Base-by-base conservation (phyloP, 2,888 invertebrate species). In the Orthosia gothica region DNA sequence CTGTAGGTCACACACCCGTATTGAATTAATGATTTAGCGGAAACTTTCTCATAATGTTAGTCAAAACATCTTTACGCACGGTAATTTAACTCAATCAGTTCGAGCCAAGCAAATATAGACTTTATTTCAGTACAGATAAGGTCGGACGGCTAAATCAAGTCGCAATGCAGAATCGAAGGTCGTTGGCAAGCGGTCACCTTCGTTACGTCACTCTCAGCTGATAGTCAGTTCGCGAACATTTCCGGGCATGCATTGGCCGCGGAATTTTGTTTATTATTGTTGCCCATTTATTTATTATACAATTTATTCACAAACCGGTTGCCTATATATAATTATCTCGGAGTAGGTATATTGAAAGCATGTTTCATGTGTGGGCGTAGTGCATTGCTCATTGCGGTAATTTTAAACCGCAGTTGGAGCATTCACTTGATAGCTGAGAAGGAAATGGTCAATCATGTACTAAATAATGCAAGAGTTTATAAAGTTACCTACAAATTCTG, bases 141-240 rank as follows among this genome's bases (percentile, higher is more conserved):
- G 78, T 71, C 32, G 55, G 40, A 64, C 11, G 55, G 63, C 18
- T 50, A 26, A 52, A 61, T 50, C 55, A 61, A 71, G 32, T 76
- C 32, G 61, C 74, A n/a, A 50, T 67, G 69, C 52, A 59, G 54
- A 74, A 65, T 72, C 64, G 83, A 88, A 90, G 89, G 89, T 79
- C 86, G 57, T 45, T 70, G 32, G 58, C 72, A 67, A 75, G 67
- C 88, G 88, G 90, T 90, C 89, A 90, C 88, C 89, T 91, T 89
- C 61, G 77, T 85, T 84, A 81, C 89, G 88, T 91, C 87, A 88
- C 18, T 72, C 55, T 62, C 90, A 88, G 89, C 89, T 90, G 91
- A 90, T 84, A 81, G 71, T 75, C 76, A 68, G 67, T 20, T 58
- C 20, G 52, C 64, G 4, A 63, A 50, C 54, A 61, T 66, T 86